Conservation (phyloP, 2,113 vertebrate species). For the Dolichallabes microphthalmus region DNA sequence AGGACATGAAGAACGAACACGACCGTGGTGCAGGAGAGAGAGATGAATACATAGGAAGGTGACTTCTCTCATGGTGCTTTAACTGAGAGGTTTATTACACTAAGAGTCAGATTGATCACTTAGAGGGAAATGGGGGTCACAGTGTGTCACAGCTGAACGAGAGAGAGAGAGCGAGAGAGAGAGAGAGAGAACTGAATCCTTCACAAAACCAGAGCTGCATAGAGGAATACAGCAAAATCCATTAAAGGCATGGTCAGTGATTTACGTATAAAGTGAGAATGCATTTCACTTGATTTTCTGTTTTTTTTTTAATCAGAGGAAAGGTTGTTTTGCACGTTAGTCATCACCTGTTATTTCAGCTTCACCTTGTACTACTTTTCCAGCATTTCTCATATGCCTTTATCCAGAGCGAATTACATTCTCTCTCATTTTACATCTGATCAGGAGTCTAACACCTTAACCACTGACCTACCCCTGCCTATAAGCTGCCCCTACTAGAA, state of each 20-base stretch:
- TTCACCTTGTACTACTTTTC: too few species aligned
- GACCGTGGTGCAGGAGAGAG: not conserved
- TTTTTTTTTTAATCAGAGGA: not conserved
- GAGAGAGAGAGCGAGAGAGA: not conserved
- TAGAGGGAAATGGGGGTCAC: not conserved
- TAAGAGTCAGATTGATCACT: not conserved
- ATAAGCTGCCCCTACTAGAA: not conserved
- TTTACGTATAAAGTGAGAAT: not conserved
- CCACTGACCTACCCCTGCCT: too few species aligned
- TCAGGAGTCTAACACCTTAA: too few species aligned
- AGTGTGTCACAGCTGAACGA: not conserved
- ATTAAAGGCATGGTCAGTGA: not conserved
- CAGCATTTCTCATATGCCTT: not conserved
- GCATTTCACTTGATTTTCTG: not conserved
- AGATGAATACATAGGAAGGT: not conserved
- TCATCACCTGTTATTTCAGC: not conserved
- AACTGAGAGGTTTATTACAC: not conserved
- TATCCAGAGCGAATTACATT: too few species aligned
- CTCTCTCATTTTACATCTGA: not conserved
- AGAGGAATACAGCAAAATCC: not conserved
- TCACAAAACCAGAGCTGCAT: not conserved
- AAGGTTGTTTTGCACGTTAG: not conserved
- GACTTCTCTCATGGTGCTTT: not conserved
- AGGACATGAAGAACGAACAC: not conserved
- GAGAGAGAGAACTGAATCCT: not conserved